These are phyloP conservation scores for Teleopsis dalmanni DNA, from an alignment of 1,140 invertebrate species.

Conservation along the genomic window DNA sequence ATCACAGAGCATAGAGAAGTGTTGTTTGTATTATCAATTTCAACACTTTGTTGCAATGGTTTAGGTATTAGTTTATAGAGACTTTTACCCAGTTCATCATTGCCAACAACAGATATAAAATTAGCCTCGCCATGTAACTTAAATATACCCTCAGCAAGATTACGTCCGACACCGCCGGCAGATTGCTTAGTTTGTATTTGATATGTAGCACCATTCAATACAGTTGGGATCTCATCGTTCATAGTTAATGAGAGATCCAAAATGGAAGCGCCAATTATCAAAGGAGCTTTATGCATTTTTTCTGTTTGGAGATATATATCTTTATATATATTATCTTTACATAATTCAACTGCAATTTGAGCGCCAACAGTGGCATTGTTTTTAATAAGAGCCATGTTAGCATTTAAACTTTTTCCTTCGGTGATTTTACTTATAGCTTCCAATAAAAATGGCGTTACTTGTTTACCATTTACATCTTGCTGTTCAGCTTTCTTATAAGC, in stretches of 20 bases:
- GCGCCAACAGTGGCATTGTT: constrained; percentile 85
- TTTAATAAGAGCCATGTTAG: constrained; percentile 86
- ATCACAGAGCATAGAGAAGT: constrained; percentile 71
- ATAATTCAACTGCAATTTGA: constrained; percentile 57
- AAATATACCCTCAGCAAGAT: constrained; percentile 77
- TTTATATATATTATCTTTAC: background rate
- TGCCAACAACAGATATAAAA: constrained; percentile 74
- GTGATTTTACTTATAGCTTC: constrained; percentile 69
- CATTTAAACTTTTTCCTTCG: constrained; percentile 65
- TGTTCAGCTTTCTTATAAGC: constrained; percentile 62
- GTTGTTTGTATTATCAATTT: constrained; percentile 37
- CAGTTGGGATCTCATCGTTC: constrained; percentile 34
- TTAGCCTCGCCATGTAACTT: constrained; percentile 59
- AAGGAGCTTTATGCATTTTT: background rate
- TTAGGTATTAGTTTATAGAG: constrained; percentile 41
- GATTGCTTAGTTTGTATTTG: constrained; percentile 53
- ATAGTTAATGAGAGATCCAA: constrained; percentile 28
- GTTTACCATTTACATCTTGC: constrained; percentile 68
- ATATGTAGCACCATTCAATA: constrained; percentile 75
- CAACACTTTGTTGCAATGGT: constrained; percentile 37
- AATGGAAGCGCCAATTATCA: constrained; percentile 37
- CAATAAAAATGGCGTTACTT: constrained; percentile 88
- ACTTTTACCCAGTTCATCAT: constrained; percentile 54
- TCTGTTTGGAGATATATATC: background rate
- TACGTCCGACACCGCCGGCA: constrained; percentile 83